Conservation (phyloP, 2,797 vertebrate species). For the Pseudopleuronectes americanus region DNA sequence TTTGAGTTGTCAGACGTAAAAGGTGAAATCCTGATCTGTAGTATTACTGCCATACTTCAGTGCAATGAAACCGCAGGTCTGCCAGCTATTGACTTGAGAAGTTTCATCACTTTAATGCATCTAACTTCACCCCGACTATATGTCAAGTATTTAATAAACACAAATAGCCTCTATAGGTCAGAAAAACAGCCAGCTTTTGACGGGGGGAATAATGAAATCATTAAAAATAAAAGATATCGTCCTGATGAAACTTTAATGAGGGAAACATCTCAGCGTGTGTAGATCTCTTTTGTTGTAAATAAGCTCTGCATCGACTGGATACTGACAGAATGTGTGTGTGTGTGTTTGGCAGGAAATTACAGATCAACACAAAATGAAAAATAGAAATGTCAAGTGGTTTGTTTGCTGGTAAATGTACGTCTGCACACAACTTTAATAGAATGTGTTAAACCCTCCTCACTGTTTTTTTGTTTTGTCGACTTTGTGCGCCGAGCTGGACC, state of each 20-base stretch:
- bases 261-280: not conserved
- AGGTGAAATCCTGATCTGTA: conserved; percentile 36
- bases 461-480: conserved; percentile 13
- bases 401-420: conserved; percentile 28
- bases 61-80: conserved; percentile 29
- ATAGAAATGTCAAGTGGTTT: conserved; percentile 42
- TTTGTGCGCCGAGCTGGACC: not conserved
- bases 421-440: conserved; percentile 23
- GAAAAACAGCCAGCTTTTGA: not conserved
- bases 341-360: conserved; percentile 30
- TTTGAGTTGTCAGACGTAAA: conserved; percentile 28
- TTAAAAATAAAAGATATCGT: not conserved
- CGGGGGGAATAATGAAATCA: not conserved
- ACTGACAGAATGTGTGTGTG: not conserved
- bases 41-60: conserved; percentile 25
- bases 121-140: not conserved
- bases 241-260: conserved; percentile 23
- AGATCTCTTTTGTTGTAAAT: not conserved
- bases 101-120: conserved; percentile 37
- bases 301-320: conserved; percentile 1
- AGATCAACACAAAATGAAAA: conserved; percentile 42
- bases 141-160: conserved; percentile 19
- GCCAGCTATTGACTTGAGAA: conserved; percentile 26
- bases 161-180: not conserved
- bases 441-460: conserved; percentile 13